Percentiles rank a stretch among this genome's conserved stretches.
These are phyloP conservation scores for Meloe dianella DNA, from an alignment of 2,888 invertebrate species.

Conservation along the genomic window DNA sequence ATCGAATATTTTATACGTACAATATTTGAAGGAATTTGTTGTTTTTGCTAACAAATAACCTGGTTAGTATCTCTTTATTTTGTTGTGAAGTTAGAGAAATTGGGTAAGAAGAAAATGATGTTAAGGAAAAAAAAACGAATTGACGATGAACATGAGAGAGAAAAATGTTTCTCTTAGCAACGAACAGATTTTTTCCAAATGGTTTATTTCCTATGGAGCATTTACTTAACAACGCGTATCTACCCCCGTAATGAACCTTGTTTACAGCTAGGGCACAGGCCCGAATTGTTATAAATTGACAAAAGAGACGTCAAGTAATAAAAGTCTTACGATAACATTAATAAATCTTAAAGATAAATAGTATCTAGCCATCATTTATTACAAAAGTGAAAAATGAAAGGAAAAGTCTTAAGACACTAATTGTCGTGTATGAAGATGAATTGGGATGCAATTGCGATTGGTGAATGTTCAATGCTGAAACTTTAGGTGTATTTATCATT, in stretches of 20 bases:
- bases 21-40: background rate
- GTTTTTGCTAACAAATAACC: background rate
- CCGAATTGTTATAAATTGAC: constrained; percentile 48
- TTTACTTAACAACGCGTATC: constrained; percentile 37
- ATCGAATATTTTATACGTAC: too few relatives aligned
- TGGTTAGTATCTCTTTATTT: background rate
- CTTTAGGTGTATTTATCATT: constrained; percentile 20
- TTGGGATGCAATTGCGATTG: constrained; percentile 40
- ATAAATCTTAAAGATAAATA: constrained; percentile 55
- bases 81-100: background rate
- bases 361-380: constrained; percentile 51
- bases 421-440: constrained; percentile 54
- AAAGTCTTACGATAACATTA: constrained; percentile 49
- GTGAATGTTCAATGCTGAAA: constrained; percentile 33
- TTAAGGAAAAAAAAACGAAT: background rate
- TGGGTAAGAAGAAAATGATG: background rate
- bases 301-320: constrained; percentile 47
- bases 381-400: constrained; percentile 54
- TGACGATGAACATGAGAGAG: background rate
- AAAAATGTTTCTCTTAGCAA: constrained; percentile 27
- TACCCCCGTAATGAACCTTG: constrained; percentile 34
- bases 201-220: constrained; percentile 30
- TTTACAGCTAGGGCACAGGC: constrained; percentile 33
- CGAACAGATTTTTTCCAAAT: constrained; percentile 32
- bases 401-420: constrained; percentile 53